Base-by-base conservation (phyloP, 2,888 invertebrate species). In the Eupithecia subumbrata region DNA sequence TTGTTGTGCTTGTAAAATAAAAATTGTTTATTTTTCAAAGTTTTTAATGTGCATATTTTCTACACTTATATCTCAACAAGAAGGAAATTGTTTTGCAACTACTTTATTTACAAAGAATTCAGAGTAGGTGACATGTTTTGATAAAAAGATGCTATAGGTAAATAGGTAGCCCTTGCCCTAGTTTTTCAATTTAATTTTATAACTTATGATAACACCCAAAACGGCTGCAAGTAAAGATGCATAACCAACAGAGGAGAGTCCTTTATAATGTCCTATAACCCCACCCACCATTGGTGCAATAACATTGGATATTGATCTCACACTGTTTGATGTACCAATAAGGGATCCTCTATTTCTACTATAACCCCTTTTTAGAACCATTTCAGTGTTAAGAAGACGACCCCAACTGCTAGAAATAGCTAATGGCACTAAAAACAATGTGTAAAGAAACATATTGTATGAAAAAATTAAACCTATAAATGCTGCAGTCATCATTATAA, bases 381-480 rank as follows among this genome's bases (percentile, higher is more conserved):
- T 56, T 56, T 56, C 56, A 9, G n/a, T 22, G 56, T 56, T 56
- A 56, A 56, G n/a, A 22, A 56, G 56, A 22, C 11, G 56, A 22
- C 30, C 30, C 30, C 63, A 63, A 63, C 7, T 30, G 63, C 63
- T 63, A 30, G 63, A 63, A 63, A 63, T 63, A 63, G 16, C 14
- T 30, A 63, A 63, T 14, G 63, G 30, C 30, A 63, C 18, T 68
- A 96, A 88, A 83, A 95, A 93, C 45, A 95, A 45, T 9, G 94
- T 82, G 87, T 95, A 96, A 52, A 94, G 72, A 74, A 88, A 88
- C 72, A 96, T 85, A 87, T 93, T 95, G 52, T 88, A 88, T 22
- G 95, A 92, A 68, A 93, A 85, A 81, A 94, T 92, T 69, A 96
- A 87, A 18, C 95, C 93, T 71, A 95, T 56, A 79, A 96, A 91